Percentiles rank a stretch among this genome's conserved stretches.
phyloP scores from a whole-genome alignment of 2,888 invertebrate species.

The Gandaritis pyraliata region DNA sequence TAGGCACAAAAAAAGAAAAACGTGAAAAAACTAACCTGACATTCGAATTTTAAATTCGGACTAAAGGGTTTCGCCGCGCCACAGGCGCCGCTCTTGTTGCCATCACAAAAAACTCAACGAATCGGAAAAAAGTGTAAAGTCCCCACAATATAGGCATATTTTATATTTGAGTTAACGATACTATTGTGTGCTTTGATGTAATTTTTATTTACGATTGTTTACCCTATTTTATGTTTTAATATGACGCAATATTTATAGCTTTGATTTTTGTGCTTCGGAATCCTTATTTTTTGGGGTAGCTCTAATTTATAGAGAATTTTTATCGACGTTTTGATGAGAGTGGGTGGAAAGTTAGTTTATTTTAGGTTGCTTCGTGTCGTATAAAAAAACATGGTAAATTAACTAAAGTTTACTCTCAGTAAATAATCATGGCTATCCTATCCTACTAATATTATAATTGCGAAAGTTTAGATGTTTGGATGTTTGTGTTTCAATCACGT shows the following conservation, averaged over 20 bases:
- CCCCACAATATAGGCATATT: constrained; percentile 78
- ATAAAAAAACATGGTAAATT: too few relatives aligned
- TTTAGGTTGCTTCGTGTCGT: constrained; percentile 1
- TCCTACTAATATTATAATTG: too few relatives aligned
- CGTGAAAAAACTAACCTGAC: constrained; percentile 21
- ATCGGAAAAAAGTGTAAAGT: constrained; percentile 77
- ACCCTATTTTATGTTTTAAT: constrained; percentile 83
- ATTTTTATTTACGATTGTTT: constrained; percentile 84
- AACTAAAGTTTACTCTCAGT: too few relatives aligned
- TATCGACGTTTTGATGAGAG: constrained; percentile 63
- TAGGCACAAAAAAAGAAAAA: constrained; percentile 49
- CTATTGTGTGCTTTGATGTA: constrained; percentile 77
- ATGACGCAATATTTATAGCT: constrained; percentile 73
- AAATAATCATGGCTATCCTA: too few relatives aligned
- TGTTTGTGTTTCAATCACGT: too few relatives aligned
- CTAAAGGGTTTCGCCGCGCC: constrained; percentile 75
- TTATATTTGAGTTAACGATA: constrained; percentile 78
- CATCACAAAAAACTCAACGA: constrained; percentile 61
- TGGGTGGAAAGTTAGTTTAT: constrained; percentile 45
- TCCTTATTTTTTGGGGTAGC: constrained; percentile 61
- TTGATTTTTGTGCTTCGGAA: constrained; percentile 65
- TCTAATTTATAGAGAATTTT: constrained; percentile 69
- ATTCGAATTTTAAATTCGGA: constrained; percentile 66
- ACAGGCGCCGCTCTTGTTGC: constrained; percentile 73
- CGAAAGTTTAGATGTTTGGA: too few relatives aligned